Conservation (phyloP, 2,797 vertebrate genomes). For the Coranthus polyacanthus region DNA sequence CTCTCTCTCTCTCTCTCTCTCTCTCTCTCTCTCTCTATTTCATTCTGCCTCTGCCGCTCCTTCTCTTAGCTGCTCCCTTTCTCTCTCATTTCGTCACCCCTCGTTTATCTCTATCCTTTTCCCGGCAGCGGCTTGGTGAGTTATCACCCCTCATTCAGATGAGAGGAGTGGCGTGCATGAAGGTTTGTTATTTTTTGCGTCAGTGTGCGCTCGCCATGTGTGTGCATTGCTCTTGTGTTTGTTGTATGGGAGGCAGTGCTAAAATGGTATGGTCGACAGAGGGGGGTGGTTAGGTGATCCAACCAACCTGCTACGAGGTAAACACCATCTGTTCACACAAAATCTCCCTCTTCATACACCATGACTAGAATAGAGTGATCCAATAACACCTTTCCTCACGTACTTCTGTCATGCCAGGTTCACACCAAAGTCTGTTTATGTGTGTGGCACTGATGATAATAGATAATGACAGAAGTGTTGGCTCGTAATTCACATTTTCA, state of each 20-base stretch:
- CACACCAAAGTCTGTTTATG: constrained; percentile 60
- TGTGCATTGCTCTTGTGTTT: background rate
- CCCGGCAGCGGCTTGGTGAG: constrained; percentile 72
- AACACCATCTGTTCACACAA: constrained; percentile 92
- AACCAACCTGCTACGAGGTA: constrained; percentile 90
- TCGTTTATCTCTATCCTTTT: constrained; percentile 74
- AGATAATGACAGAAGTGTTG: constrained; percentile 57
- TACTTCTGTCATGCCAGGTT: constrained; percentile 75
- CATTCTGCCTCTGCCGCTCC: constrained; percentile 28
- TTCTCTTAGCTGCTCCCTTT: constrained; percentile 63
- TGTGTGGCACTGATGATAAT: constrained; percentile 55
- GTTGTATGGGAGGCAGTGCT: constrained; percentile 61
- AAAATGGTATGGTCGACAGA: constrained; percentile 80
- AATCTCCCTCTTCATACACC: constrained; percentile 77
- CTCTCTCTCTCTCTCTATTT: background rate
- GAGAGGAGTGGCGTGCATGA: constrained; percentile 58
- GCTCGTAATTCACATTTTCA: constrained; percentile 38
- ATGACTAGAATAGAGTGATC: constrained; percentile 82
- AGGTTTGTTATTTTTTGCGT: constrained; percentile 5
- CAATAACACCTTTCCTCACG: constrained; percentile 87
- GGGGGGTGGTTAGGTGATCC: constrained; percentile 88
- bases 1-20: no score
- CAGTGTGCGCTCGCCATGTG: background rate
- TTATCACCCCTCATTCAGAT: constrained; percentile 73
- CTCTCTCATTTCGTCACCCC: constrained; percentile 72